Evolutionary conservation across 2,888 invertebrate species (phyloP).

Genomic region (Melipona beecheii): DNA sequence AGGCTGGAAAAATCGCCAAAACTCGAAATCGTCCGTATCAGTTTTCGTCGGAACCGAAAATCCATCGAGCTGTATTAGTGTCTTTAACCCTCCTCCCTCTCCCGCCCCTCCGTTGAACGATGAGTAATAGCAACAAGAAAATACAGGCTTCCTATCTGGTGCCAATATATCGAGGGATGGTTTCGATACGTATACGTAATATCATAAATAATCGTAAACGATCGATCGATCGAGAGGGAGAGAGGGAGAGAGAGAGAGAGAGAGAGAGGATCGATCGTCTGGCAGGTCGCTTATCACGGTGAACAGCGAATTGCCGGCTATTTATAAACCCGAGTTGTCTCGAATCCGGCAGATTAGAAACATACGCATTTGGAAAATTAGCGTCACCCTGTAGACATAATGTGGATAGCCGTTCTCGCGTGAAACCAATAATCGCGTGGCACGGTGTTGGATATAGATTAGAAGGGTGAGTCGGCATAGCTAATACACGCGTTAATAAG

Average conservation of each 20-base stretch:
- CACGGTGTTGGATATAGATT: slow-evolving; percentile 78
- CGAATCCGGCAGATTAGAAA: slow-evolving; percentile 64
- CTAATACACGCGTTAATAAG: slow-evolving; percentile 81
- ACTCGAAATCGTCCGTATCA: neutral
- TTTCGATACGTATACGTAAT: neutral
- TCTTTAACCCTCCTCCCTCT: neutral
- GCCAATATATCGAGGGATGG: neutral
- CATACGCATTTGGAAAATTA: slow-evolving; percentile 68
- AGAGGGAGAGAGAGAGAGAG: neutral
- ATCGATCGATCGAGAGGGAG: neutral
- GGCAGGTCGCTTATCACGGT: slow-evolving; percentile 16
- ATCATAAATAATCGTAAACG: neutral
- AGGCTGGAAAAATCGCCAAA: neutral
- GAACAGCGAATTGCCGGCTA: slow-evolving; percentile 21
- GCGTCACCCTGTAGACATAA: slow-evolving; percentile 75
- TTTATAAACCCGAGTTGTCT: slow-evolving; percentile 57
- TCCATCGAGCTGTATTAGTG: neutral
- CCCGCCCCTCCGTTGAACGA: neutral
- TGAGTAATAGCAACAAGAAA: neutral
- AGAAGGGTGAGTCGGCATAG: slow-evolving; percentile 80
- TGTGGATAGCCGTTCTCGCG: slow-evolving; percentile 79
- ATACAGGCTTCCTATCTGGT: neutral
- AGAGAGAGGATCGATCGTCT: slow-evolving; percentile 9
- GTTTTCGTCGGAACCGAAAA: neutral
- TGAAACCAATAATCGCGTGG: slow-evolving; percentile 81